Evolutionary conservation across 2,888 invertebrate species (phyloP).

Genomic region (Apocheima hispidaria): DNA sequence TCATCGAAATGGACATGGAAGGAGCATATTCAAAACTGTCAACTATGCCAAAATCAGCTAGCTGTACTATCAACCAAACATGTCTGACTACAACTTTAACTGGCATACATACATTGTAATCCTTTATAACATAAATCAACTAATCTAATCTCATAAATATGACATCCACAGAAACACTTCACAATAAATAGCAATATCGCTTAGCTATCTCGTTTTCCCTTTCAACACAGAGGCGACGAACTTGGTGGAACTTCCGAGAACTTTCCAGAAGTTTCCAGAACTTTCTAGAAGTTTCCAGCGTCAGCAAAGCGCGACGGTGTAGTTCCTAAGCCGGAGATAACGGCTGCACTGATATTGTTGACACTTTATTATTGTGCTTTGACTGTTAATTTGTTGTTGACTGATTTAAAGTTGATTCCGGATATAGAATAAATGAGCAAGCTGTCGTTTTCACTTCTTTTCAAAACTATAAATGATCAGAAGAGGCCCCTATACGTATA

Average conservation of each 20-base stretch:
- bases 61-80: neutral
- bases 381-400: too few relatives aligned
- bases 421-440: too few relatives aligned
- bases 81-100: neutral
- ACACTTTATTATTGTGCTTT: constrained; percentile 11
- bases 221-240: constrained; percentile 38
- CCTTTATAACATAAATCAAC: constrained; percentile 18
- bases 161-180: constrained; percentile 17
- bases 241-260: constrained; percentile 28
- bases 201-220: constrained; percentile 42
- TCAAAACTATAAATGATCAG: too few relatives aligned
- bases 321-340: constrained; percentile 30
- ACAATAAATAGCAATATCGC: constrained; percentile 33
- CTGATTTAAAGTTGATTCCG: too few relatives aligned
- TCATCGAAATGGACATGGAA: neutral
- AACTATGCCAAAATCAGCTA: neutral
- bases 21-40: neutral
- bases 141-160: constrained; percentile 15
- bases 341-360: constrained; percentile 31
- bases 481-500: too few relatives aligned
- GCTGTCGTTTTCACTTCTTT: too few relatives aligned
- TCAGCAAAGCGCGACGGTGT: constrained; percentile 19
- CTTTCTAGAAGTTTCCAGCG: constrained; percentile 26
- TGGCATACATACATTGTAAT: too few relatives aligned
- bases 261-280: constrained; percentile 29